A percentile compares a stretch with the other conserved stretches of the same genome.
These are phyloP conservation scores for Rhinolophus sinicus DNA, from an alignment of 2,113 vertebrate species.

Conservation along the genomic window DNA sequence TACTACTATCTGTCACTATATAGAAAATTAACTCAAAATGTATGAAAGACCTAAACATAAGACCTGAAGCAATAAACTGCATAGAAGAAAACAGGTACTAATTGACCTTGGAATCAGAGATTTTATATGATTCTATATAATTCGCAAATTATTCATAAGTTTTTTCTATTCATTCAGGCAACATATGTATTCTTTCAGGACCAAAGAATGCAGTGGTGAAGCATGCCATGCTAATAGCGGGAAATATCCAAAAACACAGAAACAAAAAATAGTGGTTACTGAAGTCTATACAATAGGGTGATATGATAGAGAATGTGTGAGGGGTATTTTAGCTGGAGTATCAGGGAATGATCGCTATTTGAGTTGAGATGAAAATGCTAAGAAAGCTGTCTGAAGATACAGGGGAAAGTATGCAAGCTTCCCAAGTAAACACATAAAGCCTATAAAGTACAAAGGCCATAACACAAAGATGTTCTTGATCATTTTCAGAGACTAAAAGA, in stretches of 20 bases:
- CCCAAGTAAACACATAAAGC: background rate
- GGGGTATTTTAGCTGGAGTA: background rate
- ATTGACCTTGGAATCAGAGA: too few relatives aligned
- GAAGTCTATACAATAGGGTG: background rate
- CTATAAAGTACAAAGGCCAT: background rate
- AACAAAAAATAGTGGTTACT: background rate
- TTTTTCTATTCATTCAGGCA: background rate
- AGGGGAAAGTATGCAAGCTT: background rate
- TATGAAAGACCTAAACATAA: too few relatives aligned
- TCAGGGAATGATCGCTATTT: background rate
- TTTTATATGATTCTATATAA: too few relatives aligned
- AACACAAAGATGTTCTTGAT: background rate
- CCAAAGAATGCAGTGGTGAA: background rate
- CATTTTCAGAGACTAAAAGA: background rate
- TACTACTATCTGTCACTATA: too few relatives aligned
- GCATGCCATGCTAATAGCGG: background rate
- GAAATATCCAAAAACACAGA: background rate
- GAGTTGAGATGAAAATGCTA: background rate
- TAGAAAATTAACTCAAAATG: too few relatives aligned
- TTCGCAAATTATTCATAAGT: too few relatives aligned
- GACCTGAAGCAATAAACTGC: too few relatives aligned
- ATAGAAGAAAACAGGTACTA: too few relatives aligned
- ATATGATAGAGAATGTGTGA: background rate
- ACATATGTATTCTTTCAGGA: background rate
- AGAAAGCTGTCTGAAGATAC: background rate